Percentiles rank a stretch among this genome's conserved stretches.
These are phyloP conservation scores for Xerus inauris DNA, from an alignment of 2,113 vertebrate genomes.

Conservation along the genomic window DNA sequence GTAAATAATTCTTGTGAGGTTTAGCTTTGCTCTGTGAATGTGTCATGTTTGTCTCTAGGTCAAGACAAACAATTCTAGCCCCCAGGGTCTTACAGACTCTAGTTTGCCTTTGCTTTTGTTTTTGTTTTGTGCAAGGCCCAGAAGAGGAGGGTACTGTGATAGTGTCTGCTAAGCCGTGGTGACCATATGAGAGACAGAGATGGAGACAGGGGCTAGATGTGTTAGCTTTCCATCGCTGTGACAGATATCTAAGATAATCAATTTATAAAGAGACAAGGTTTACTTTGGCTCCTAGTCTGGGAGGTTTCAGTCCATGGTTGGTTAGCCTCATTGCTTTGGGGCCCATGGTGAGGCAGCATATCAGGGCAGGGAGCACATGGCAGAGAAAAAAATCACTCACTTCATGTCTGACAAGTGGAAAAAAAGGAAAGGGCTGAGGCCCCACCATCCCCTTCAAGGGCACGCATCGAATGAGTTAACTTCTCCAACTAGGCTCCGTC, in stretches of 20 bases:
- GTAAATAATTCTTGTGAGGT: not conserved
- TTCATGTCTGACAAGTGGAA: not conserved
- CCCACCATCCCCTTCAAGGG: not conserved
- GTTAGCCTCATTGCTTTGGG: not conserved
- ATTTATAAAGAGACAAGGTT: not conserved
- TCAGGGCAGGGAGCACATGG: not conserved
- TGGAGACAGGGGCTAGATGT: not conserved
- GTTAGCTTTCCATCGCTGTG: not conserved
- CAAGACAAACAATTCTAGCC: not conserved
- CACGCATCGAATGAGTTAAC: accelerated
- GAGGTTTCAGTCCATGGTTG: not conserved
- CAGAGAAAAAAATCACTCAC: not conserved
- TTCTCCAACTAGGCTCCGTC: not conserved
- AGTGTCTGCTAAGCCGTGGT: not conserved
- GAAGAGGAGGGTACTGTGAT: no score
- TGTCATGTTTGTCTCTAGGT: not conserved
- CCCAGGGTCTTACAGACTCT: not conserved
- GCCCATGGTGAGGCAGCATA: not conserved
- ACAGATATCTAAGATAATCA: not conserved
- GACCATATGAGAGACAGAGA: not conserved
- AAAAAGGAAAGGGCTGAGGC: not conserved
- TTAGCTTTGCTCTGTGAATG: not conserved
- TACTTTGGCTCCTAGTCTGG: not conserved
- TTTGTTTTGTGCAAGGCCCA: not conserved
- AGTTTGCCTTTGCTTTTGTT: not conserved